These are phyloP conservation scores for Xyliphius kryptos DNA, from an alignment of 2,113 vertebrate species.

Conservation along the genomic window DNA sequence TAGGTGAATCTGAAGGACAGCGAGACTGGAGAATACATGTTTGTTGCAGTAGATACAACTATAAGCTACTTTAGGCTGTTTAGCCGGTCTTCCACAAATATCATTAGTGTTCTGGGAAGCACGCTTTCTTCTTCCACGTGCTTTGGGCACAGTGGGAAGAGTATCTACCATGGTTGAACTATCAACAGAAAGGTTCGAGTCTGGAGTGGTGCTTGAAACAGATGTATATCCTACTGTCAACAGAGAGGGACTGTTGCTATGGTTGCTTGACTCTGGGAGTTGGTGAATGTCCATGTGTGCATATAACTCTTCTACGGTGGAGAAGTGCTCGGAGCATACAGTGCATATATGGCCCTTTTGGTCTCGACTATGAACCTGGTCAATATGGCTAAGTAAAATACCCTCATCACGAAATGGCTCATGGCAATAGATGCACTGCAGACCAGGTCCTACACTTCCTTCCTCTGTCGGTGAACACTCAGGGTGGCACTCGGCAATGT, in stretches of 20 bases:
- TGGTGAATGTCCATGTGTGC: conserved; percentile 96
- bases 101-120: conserved; percentile 80
- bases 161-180: conserved; percentile 91
- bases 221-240: conserved; percentile 94
- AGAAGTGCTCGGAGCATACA: conserved; percentile 89
- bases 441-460: conserved; percentile 77
- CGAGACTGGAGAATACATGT: conserved; percentile 91
- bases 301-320: conserved; percentile 88
- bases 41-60: conserved; percentile 97
- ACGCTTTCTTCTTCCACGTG: conserved; percentile 88
- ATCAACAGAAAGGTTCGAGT: conserved; percentile 94
- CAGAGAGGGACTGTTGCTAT: conserved; percentile 93
- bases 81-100: conserved; percentile 75
- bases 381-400: conserved; percentile 85
- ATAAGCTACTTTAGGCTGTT: conserved; percentile 88
- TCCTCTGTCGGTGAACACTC: conserved; percentile 92
- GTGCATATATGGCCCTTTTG: conserved; percentile 81
- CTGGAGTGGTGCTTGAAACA: conserved; percentile 94
- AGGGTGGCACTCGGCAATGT: conserved; percentile 93
- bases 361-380: conserved; percentile 83
- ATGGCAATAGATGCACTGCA: conserved; percentile 93
- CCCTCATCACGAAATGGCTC: conserved; percentile 92
- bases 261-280: conserved; percentile 90
- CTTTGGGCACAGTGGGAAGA: conserved; percentile 81
- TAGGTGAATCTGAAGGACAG: conserved; percentile 91